phyloP scores from a whole-genome alignment of 2,797 vertebrate genomes.

The Hoplostethus mediterraneus region DNA sequence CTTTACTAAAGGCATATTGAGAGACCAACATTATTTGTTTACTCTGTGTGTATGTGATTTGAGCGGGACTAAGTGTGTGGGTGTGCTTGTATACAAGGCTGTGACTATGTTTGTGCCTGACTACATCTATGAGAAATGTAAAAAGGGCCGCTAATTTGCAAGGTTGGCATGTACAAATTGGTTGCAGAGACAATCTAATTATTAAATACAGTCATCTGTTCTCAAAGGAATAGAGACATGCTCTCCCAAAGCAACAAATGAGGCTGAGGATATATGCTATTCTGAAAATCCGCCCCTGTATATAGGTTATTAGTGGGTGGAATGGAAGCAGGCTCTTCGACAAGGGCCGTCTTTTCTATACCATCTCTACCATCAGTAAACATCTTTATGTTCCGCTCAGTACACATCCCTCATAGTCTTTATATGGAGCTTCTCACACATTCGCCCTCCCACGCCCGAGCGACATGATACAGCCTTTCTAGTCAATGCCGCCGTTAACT shows the following conservation, averaged over 20 bases:
- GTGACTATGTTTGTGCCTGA: slow-evolving; percentile 23
- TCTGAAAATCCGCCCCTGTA: neutral
- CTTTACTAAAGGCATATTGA: slow-evolving; percentile 50
- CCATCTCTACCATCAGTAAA: neutral
- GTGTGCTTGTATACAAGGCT: slow-evolving; percentile 14
- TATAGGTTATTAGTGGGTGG: neutral
- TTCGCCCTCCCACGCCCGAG: slow-evolving; percentile 32
- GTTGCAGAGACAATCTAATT: neutral
- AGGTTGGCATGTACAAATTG: slow-evolving; percentile 10
- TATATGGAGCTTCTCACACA: slow-evolving; percentile 17
- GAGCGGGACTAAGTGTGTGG: slow-evolving; percentile 32
- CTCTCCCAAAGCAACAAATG: neutral
- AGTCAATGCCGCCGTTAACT: neutral
- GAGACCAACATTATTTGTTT: slow-evolving; percentile 33
- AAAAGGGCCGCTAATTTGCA: slow-evolving; percentile 7
- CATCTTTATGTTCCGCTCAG: slow-evolving; percentile 33
- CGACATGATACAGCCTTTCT: slow-evolving; percentile 20
- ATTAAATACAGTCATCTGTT: neutral
- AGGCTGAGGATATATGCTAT: neutral
- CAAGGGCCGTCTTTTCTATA: neutral
- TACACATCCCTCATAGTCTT: slow-evolving; percentile 25
- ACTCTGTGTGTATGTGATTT: neutral
- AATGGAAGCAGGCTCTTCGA: neutral
- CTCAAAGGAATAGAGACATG: neutral
- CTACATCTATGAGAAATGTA: slow-evolving; percentile 15